phyloP scores from a whole-genome alignment of 2,888 invertebrate species.

The Pheosia gnoma region DNA sequence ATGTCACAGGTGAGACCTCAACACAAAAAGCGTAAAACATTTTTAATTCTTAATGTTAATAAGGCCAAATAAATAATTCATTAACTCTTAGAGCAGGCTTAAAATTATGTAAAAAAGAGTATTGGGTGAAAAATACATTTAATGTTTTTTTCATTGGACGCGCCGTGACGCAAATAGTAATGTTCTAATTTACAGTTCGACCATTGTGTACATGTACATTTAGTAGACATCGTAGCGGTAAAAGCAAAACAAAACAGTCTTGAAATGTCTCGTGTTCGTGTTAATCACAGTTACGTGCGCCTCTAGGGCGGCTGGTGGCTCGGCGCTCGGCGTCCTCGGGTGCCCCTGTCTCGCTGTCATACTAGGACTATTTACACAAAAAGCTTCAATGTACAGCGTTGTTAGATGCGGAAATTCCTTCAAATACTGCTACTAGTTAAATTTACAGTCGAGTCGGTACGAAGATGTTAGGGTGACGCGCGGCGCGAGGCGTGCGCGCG shows the following conservation, averaged over 20 bases:
- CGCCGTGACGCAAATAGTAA: slow-evolving; percentile 55
- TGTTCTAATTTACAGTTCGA: slow-evolving; percentile 65
- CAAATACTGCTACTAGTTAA: slow-evolving; percentile 76
- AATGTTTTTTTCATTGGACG: slow-evolving; percentile 68
- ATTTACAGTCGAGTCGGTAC: slow-evolving; percentile 65
- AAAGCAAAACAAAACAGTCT: slow-evolving; percentile 81
- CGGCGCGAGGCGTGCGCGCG: slow-evolving; percentile 17
- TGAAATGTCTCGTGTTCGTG: slow-evolving; percentile 75
- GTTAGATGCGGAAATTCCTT: slow-evolving; percentile 81
- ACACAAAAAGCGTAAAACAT: slow-evolving; percentile 76
- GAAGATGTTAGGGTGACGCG: slow-evolving; percentile 39
- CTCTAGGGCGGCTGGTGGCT: slow-evolving; percentile 53
- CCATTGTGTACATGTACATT: slow-evolving; percentile 64
- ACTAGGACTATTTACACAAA: slow-evolving; percentile 81
- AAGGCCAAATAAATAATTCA: slow-evolving; percentile 67
- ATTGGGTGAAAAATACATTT: slow-evolving; percentile 84
- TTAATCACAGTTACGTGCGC: slow-evolving; percentile 79
- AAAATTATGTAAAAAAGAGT: slow-evolving; percentile 73
- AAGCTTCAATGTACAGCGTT: slow-evolving; percentile 82
- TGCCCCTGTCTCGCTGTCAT: slow-evolving; percentile 52
- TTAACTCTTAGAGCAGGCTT: slow-evolving; percentile 72
- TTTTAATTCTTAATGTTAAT: slow-evolving; percentile 72
- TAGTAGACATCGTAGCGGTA: slow-evolving; percentile 83
- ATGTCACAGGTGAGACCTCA: slow-evolving; percentile 66
- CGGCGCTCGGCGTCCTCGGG: slow-evolving; percentile 55